phyloP scores from a whole-genome alignment of 2,113 vertebrate genomes.

The Aleadryas rufinucha region DNA sequence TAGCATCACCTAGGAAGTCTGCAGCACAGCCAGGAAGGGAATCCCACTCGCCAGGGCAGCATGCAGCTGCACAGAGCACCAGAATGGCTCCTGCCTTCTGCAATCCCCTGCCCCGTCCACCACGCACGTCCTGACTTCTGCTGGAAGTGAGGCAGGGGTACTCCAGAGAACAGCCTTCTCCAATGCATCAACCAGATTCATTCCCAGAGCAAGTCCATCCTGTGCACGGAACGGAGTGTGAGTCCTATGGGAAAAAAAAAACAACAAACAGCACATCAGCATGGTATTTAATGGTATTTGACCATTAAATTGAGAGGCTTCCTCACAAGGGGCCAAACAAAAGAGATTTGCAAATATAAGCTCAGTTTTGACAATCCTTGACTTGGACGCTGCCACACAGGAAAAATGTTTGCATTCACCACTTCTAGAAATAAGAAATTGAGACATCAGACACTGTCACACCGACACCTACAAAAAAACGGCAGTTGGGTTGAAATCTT shows the following conservation, averaged over 20 bases:
- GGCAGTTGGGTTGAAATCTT: not conserved
- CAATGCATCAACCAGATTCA: constrained; percentile 17
- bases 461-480: not conserved
- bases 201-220: constrained; percentile 27
- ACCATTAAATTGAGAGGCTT: not conserved
- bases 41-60: not conserved
- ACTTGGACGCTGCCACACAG: not conserved
- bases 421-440: not conserved
- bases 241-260: not conserved
- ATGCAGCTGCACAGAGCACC: not conserved
- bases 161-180: not conserved
- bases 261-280: not conserved
- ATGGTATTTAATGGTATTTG: fast-evolving
- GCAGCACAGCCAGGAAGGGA: not conserved
- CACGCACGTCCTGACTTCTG: not conserved
- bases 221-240: fast-evolving
- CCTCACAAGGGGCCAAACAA: not conserved
- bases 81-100: not conserved
- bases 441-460: not conserved
- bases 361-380: not conserved
- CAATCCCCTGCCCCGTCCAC: not conserved
- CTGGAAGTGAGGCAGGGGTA: constrained; percentile 41
- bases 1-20: constrained; percentile 42
- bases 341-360: not conserved
- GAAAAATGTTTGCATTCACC: not conserved